Base-by-base conservation (phyloP, 1,140 invertebrate genomes). In the Solenopsis fugax region DNA sequence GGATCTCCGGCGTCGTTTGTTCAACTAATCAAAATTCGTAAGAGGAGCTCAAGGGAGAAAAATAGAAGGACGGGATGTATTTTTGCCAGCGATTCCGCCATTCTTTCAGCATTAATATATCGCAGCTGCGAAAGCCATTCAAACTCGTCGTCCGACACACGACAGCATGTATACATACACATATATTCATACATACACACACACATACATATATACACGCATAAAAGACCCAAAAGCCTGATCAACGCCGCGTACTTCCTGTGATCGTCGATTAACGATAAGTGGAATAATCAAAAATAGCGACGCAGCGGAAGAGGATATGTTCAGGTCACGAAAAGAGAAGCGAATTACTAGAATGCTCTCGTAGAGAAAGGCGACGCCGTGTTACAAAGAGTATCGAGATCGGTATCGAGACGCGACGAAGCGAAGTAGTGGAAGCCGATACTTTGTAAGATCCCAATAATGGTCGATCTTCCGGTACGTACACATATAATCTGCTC, bases 21-120 rank as follows among this genome's bases (percentile, higher is more conserved):
- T 89, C 91, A 88, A 93, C 71, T 81, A 92, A 93, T 93, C 91
- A 93, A 93, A 93, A 93, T 90, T 90, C 65, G 69, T 89, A 87
- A 87, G 78, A 85, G 88, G 89, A 90, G 84, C 80, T 85, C 56
- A 88, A 91, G 67, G 29, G 71, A 78, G 48, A 78, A 69, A 29
- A 62, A 85, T 34, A 78, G 75, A 85, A 21, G 56, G 67, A 90
- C 18, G 73, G 65, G 48, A 5, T 37, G 34, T 64, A 58, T 86
- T 65, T 85, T 37, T 75, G 54, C 50, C 64, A 67, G 75, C 45
- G 77, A 87, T 34, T 71, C 56, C 86, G 87, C 71, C 71, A 78
- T 69, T 81, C 52, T 56, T 82, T 78, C 76, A 45, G 41, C 77
- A 56, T 73, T 72, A 72, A 78, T 81, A 58, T 87, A 71, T 71